A percentile compares a stretch with the other conserved stretches of the same genome.
These are phyloP conservation scores for Caranx ignobilis DNA, from an alignment of 2,113 vertebrate species.

Conservation along the genomic window DNA sequence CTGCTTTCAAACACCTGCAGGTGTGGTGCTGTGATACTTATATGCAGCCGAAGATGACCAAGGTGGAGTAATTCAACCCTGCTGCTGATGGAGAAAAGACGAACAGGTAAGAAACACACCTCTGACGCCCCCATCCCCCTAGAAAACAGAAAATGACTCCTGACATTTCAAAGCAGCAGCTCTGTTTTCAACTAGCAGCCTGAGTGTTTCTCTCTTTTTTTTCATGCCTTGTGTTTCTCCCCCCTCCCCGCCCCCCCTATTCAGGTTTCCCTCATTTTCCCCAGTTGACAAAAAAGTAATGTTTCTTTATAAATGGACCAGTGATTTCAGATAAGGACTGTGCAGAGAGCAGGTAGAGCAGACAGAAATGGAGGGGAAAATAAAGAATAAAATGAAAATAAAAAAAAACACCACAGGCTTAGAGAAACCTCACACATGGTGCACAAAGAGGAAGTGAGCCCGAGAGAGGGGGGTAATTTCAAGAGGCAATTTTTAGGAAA, in stretches of 20 bases:
- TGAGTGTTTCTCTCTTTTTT: background rate
- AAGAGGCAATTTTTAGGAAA: background rate
- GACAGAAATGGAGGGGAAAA: background rate
- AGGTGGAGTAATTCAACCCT: background rate
- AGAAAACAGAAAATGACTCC: conserved; percentile 1
- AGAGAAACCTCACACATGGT: background rate
- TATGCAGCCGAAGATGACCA: background rate
- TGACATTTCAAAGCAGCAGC: conserved; percentile 42
- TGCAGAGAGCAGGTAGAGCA: background rate
- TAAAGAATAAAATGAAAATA: too few species aligned
- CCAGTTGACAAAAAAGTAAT: conserved; percentile 20
- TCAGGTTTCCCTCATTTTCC: conserved; percentile 31
- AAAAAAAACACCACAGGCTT: background rate
- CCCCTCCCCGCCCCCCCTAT: too few species aligned
- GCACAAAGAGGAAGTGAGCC: background rate
- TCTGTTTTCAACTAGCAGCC: conserved; percentile 20
- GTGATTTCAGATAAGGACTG: conserved; percentile 39
- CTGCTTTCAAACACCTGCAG: conserved; percentile 16
- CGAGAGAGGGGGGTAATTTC: background rate
- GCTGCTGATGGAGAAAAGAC: background rate
- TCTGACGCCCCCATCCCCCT: background rate
- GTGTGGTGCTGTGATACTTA: background rate
- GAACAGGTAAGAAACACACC: background rate
- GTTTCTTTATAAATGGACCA: conserved; percentile 14
- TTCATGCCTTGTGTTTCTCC: background rate